Evolutionary conservation across 2,113 vertebrate genomes (phyloP).

Genomic region (Dromaius novaehollandiae): DNA sequence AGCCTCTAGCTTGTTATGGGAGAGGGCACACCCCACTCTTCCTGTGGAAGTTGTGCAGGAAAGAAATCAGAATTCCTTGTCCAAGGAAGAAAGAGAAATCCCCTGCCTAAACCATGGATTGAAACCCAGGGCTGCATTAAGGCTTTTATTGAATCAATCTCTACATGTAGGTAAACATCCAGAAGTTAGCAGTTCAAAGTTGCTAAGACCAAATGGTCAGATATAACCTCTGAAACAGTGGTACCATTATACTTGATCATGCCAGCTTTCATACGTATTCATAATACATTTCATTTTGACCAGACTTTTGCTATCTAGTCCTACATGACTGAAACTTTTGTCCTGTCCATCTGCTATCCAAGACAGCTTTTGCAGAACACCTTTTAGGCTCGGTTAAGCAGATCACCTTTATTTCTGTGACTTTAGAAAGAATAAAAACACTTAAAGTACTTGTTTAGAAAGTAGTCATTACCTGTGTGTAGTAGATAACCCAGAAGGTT

Average conservation of each 20-base stretch:
- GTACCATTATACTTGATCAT: background rate
- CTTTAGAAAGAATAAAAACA: background rate
- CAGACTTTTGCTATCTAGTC: background rate
- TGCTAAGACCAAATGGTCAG: background rate
- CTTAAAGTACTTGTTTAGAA: background rate
- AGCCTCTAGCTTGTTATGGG: background rate
- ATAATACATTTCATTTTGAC: background rate
- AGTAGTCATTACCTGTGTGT: background rate
- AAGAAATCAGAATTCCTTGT: background rate
- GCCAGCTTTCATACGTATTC: background rate
- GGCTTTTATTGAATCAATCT: background rate
- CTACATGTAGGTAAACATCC: background rate
- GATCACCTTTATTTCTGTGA: background rate
- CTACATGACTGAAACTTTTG: background rate
- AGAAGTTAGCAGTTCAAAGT: background rate
- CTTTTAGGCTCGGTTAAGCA: background rate
- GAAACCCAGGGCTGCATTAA: background rate
- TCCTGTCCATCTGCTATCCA: background rate
- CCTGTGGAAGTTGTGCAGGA: background rate
- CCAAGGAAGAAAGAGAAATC: background rate
- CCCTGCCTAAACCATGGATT: background rate
- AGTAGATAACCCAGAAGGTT: background rate
- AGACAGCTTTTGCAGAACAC: background rate
- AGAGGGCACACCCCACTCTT: background rate
- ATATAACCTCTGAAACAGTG: background rate